phyloP scores from a whole-genome alignment of 2,888 invertebrate species.

The Lasioglossum villosulum region DNA sequence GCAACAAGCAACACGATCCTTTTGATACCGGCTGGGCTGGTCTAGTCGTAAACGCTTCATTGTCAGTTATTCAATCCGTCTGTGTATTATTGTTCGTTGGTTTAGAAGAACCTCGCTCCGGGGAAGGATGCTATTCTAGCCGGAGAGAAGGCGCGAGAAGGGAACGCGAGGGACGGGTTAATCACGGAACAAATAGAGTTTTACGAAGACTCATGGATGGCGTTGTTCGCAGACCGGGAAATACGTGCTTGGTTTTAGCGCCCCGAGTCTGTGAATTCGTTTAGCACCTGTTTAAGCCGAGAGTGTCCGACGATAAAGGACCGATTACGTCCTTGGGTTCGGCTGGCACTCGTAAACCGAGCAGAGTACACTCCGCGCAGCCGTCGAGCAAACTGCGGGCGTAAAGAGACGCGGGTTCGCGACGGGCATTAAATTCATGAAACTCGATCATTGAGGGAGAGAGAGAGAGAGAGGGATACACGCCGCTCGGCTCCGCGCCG shows the following conservation, averaged over 20 bases:
- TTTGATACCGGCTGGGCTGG: background rate
- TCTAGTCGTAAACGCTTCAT: background rate
- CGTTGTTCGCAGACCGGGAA: constrained; percentile 29
- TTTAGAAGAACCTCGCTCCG: background rate
- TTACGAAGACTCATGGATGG: background rate
- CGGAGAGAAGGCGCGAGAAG: background rate
- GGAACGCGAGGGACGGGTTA: background rate
- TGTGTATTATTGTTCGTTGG: background rate
- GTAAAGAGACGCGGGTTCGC: constrained; percentile 1
- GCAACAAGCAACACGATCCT: background rate
- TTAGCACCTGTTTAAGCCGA: constrained; percentile 8
- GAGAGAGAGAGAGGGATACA: background rate
- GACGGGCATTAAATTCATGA: constrained; percentile 47
- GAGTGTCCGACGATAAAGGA: constrained; percentile 20
- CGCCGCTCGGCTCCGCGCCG: background rate
- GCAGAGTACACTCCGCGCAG: background rate
- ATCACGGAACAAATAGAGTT: background rate
- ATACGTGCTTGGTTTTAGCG: constrained; percentile 26
- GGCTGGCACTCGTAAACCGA: background rate
- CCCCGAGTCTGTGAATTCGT: constrained; percentile 6
- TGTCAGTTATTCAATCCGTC: background rate
- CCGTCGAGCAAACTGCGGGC: background rate
- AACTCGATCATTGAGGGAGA: constrained; percentile 33
- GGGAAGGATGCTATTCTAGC: background rate
- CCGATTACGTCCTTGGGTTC: constrained; percentile 20